phyloP scores from a whole-genome alignment of 2,888 invertebrate species.

The Mantis religiosa region DNA sequence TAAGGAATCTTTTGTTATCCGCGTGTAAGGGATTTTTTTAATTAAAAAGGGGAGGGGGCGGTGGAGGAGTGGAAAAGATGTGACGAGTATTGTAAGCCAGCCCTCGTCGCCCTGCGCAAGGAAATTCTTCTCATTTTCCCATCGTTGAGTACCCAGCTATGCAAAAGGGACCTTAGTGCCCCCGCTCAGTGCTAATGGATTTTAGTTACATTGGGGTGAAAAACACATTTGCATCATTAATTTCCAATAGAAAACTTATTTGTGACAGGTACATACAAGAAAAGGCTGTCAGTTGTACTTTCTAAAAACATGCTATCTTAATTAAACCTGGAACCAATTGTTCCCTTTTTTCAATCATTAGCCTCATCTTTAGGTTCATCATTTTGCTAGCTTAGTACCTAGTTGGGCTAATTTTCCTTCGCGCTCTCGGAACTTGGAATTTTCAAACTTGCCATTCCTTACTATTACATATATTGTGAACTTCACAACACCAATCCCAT shows the following conservation, averaged over 20 bases:
- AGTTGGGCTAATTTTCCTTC: no score
- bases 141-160: neutral
- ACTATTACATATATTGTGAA: no score
- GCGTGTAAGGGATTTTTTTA: neutral
- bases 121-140: neutral
- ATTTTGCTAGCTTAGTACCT: no score
- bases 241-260: neutral
- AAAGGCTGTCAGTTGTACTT: neutral
- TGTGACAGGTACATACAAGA: neutral
- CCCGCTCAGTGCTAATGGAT: neutral
- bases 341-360: neutral
- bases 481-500: no score
- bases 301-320: neutral
- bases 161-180: neutral
- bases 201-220: neutral
- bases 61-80: neutral
- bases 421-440: no score
- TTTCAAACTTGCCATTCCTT: no score
- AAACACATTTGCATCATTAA: neutral
- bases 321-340: neutral
- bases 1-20: neutral
- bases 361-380: no score
- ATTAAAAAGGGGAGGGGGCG: neutral
- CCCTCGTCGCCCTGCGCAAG: neutral
- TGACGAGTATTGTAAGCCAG: conserved; percentile 1